Evolutionary conservation across 2,888 invertebrate species (phyloP).

Genomic region (Pherbina coryleti): DNA sequence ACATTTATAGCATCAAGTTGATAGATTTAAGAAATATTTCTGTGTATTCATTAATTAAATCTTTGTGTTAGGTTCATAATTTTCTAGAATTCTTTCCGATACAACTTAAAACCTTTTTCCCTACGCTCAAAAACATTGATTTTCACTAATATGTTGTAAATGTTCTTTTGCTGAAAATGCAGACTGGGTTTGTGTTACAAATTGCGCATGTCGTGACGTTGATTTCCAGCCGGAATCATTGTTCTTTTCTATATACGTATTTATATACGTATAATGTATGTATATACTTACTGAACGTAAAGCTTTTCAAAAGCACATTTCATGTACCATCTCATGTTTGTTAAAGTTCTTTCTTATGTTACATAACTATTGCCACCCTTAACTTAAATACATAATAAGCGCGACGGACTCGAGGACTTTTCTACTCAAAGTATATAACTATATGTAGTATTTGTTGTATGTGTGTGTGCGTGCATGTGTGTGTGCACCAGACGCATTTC

Average conservation of each 20-base stretch:
- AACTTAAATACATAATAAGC: neutral
- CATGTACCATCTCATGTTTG: neutral
- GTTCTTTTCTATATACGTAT: constrained; percentile 28
- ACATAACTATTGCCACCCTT: constrained; percentile 2
- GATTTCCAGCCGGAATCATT: constrained; percentile 40
- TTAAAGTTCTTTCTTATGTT: neutral
- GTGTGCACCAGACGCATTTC: constrained; percentile 48
- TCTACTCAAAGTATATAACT: neutral
- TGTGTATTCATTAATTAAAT: too few species aligned
- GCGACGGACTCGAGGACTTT: neutral
- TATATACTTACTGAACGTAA: too few species aligned
- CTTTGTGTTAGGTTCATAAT: too few species aligned
- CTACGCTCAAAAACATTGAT: constrained; percentile 38
- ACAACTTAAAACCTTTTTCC: neutral
- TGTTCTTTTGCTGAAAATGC: constrained; percentile 47
- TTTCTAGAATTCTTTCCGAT: too few species aligned
- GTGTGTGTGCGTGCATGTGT: too few species aligned
- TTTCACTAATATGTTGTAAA: constrained; percentile 37
- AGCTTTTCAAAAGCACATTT: neutral
- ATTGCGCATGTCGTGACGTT: constrained; percentile 68
- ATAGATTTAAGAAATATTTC: too few species aligned
- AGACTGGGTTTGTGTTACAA: constrained; percentile 70
- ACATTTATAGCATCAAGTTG: too few species aligned
- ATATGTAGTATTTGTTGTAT: neutral
- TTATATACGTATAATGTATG: constrained; percentile 16